Evolutionary conservation across 2,888 invertebrate genomes (phyloP).

Genomic region (Stenolophus ochropezus): DNA sequence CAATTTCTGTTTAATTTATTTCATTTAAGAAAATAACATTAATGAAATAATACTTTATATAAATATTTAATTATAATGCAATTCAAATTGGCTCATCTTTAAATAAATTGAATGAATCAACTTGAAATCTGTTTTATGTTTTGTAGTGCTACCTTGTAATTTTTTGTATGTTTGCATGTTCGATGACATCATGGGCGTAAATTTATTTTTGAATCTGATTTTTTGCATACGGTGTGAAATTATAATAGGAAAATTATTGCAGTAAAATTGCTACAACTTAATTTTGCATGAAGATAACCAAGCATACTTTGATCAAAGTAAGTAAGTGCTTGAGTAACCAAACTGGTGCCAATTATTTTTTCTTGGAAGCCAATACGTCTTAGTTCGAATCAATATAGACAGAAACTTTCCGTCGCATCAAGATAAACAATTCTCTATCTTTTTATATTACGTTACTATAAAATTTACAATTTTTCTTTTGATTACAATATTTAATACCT

Average conservation of each 20-base stretch:
- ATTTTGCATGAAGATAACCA: not conserved
- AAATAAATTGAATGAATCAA: not conserved
- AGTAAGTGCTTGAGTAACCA: not conserved
- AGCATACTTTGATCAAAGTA: not conserved
- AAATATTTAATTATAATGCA: not conserved
- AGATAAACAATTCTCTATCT: not conserved
- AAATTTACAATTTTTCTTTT: too few relatives aligned
- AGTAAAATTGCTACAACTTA: not conserved
- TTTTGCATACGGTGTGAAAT: not conserved
- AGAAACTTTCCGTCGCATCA: not conserved
- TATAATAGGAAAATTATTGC: not conserved
- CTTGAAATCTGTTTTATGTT: not conserved
- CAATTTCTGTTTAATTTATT: too few relatives aligned
- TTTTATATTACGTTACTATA: not conserved
- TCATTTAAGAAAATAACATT: not conserved
- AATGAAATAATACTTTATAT: not conserved
- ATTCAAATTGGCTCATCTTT: not conserved
- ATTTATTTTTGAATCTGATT: not conserved
- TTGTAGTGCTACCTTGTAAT: not conserved
- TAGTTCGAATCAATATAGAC: not conserved
- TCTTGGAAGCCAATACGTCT: not conserved
- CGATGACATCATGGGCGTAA: not conserved
- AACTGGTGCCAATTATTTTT: conserved; percentile 9
- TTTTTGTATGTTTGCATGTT: not conserved
- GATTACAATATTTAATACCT: too few relatives aligned